Evolutionary conservation across 2,888 invertebrate species (phyloP).

Genomic region (Drosophila differens): DNA sequence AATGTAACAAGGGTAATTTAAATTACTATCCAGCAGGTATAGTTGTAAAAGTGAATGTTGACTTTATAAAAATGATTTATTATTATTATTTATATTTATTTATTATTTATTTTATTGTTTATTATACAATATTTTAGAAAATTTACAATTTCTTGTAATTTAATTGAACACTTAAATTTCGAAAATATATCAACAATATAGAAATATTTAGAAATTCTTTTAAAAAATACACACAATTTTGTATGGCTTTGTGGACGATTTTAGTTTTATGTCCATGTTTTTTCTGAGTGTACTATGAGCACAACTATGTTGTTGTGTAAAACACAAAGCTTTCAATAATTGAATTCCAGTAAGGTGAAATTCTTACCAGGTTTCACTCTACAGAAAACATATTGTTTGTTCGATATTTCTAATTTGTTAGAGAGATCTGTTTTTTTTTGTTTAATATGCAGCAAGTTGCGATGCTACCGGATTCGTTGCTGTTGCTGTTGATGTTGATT

Average conservation of each 20-base stretch:
- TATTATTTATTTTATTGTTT: neutral
- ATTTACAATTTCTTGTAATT: neutral
- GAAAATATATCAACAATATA: neutral
- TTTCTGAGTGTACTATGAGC: neutral
- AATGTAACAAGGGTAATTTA: neutral
- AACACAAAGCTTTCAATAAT: neutral
- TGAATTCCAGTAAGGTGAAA: neutral
- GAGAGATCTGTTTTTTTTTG: constrained; percentile 6
- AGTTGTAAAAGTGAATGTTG: neutral
- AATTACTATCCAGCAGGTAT: neutral
- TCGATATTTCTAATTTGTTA: constrained; percentile 26
- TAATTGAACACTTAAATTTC: neutral
- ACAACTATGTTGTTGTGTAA: neutral
- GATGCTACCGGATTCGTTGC: constrained; percentile 14
- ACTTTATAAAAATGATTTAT: no score
- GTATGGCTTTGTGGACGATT: neutral
- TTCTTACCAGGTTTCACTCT: neutral
- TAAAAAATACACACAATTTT: neutral
- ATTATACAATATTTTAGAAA: neutral
- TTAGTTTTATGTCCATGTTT: neutral
- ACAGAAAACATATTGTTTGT: neutral
- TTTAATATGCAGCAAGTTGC: constrained; percentile 16
- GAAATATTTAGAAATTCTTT: neutral
- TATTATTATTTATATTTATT: no score
- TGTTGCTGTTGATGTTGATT: constrained; percentile 2